Percentiles rank a stretch among this genome's conserved stretches.
Evolutionary conservation across 2,113 vertebrate genomes (phyloP).

Genomic region (Fregetta grallaria): DNA sequence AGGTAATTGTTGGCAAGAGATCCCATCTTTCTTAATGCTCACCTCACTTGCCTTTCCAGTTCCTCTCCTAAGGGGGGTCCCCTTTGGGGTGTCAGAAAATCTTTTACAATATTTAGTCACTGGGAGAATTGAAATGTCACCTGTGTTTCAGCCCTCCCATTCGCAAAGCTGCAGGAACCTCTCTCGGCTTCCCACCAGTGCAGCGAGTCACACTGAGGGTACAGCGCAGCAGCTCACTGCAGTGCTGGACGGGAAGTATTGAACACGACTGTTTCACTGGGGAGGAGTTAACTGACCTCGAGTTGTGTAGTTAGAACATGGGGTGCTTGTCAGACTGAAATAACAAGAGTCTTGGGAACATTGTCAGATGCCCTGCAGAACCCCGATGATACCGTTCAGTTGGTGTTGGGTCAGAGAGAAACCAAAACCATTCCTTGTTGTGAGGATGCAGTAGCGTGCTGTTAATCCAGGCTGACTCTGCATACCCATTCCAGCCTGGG

Average conservation of each 20-base stretch:
- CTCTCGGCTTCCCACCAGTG: background rate
- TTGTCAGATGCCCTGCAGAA: background rate
- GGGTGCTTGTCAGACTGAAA: background rate
- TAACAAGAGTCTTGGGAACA: background rate
- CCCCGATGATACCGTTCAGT: rapidly evolving
- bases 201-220: background rate
- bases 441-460: background rate
- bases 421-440: background rate
- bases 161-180: background rate
- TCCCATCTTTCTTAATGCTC: background rate
- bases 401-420: background rate
- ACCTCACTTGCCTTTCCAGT: background rate
- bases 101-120: background rate
- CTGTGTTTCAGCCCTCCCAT: background rate
- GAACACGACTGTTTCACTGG: background rate
- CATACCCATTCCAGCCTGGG: background rate
- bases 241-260: background rate
- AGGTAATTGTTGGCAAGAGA: background rate
- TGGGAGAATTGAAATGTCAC: background rate
- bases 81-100: background rate
- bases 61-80: background rate
- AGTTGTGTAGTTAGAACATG: background rate
- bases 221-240: background rate
- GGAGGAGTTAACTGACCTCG: background rate
- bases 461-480: background rate